Evolutionary conservation across 2,888 invertebrate genomes (phyloP).

Genomic region (Theodoxus fluviatilis): DNA sequence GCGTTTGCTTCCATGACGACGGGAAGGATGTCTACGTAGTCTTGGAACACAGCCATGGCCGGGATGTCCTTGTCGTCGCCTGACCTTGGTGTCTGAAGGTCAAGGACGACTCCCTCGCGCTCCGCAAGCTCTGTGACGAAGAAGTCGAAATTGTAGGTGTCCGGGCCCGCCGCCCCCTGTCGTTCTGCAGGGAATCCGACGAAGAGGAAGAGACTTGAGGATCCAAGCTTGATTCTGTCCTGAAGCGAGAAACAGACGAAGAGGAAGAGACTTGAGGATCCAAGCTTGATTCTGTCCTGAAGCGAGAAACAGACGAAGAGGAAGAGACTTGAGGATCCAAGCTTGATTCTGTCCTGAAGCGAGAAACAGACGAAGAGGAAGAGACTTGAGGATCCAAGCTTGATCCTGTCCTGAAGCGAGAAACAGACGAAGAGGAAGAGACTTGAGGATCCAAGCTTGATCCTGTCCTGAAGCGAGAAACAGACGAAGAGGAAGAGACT

Average conservation of each 20-base stretch:
- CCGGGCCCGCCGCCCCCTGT: conserved; percentile 27
- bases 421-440: too few species aligned
- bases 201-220: conserved; percentile 46
- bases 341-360: conserved; percentile 46
- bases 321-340: conserved; percentile 49
- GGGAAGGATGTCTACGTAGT: conserved; percentile 48
- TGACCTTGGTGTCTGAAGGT: conserved; percentile 32
- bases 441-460: too few species aligned
- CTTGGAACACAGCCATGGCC: conserved; percentile 41
- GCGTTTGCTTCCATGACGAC: conserved; percentile 50
- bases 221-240: conserved; percentile 51
- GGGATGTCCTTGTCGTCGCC: conserved; percentile 30
- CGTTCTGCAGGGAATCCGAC: conserved; percentile 43
- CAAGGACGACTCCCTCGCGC: conserved; percentile 36
- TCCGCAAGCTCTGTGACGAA: conserved; percentile 51
- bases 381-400: too few species aligned
- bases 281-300: conserved; percentile 50
- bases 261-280: conserved; percentile 48
- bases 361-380: too few species aligned
- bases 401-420: too few species aligned
- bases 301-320: conserved; percentile 41
- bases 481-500: too few species aligned
- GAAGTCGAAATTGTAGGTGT: conserved; percentile 44
- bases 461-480: too few species aligned
- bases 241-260: conserved; percentile 30